phyloP scores from a whole-genome alignment of 1,140 invertebrate genomes.

The Trichonephila clavipes region DNA sequence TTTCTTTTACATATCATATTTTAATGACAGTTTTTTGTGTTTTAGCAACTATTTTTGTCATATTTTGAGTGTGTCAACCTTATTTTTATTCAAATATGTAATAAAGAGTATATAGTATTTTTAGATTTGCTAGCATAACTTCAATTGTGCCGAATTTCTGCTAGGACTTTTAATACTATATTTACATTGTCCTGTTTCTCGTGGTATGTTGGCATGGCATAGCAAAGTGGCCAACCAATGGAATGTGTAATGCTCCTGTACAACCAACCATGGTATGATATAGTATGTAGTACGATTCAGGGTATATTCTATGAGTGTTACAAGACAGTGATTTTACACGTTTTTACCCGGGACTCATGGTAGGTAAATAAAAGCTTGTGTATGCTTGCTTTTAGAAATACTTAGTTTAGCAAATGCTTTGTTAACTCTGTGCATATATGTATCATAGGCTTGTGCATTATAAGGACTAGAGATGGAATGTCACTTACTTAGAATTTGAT shows the following conservation, averaged over 20 bases:
- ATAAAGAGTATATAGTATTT: conserved; percentile 28
- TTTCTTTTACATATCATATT: conserved; percentile 35
- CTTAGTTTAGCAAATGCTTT: conserved; percentile 51
- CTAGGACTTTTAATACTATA: conserved; percentile 27
- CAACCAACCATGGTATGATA: conserved; percentile 45
- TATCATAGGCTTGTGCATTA: conserved; percentile 59
- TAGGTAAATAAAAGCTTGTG: conserved; percentile 47
- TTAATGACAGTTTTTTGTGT: not conserved
- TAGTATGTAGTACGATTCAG: conserved; percentile 63
- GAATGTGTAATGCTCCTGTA: not conserved
- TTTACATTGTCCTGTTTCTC: conserved; percentile 8
- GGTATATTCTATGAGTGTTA: conserved; percentile 34
- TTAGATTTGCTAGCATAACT: conserved; percentile 17
- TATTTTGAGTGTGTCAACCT: not conserved
- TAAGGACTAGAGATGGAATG: conserved; percentile 45
- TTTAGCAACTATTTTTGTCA: conserved; percentile 4
- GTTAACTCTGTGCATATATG: conserved; percentile 51
- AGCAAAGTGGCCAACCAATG: conserved; percentile 32
- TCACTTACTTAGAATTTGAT: not conserved
- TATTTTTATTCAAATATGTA: conserved; percentile 38
- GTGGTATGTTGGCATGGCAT: conserved; percentile 52
- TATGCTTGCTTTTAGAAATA: conserved; percentile 57
- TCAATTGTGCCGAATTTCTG: conserved; percentile 27
- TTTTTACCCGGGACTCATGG: conserved; percentile 65
- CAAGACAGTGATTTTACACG: conserved; percentile 62